Evolutionary conservation across 2,888 invertebrate species (phyloP), one percentile per base, ranked within the genome.

Genomic region (Diloba caeruleocephala): DNA sequence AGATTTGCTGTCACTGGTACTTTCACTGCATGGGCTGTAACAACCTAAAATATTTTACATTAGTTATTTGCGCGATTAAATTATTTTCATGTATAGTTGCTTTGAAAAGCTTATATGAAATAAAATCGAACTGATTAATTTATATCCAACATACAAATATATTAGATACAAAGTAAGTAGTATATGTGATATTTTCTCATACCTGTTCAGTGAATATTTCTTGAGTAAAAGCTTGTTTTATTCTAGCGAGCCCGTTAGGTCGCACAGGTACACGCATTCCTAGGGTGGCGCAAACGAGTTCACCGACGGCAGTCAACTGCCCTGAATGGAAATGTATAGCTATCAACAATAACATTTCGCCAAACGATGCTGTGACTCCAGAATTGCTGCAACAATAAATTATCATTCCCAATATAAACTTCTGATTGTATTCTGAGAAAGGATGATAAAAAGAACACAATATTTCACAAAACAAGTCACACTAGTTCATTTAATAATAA

Each of bases 261-360:
- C 98, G 92, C 33, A 97, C 97, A 0, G 97, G 96, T 55, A 98
- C 97, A 82, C 99, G 98, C 98, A 99, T 98, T 17, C 98, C 98
- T 1, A 99, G 92, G 0, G 98, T 98, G 2, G 98, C 96, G 78
- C 98, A 98, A 0, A 99, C 98, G 28, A 99, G 93, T 79, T 99
- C 99, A 45, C 98, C 97, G 44, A 99, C 98, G 4, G 98, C 98
- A 43, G 96, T 96, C 58, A 98, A 94, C 87, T 99, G 99, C 81
- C 98, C 98, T 69, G 98, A 97, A 85, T 99, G 99, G 84, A 99
- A 99, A 86, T 99, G 99, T 66, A 99, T 98, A 0, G 99, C 99
- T 94, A 99, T 97, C 54, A 99, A 90, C 0, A 99, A 95, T 42
- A 99, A 90, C 98, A 99, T 98, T 92, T 99, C 99, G 1, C 98